Evolutionary conservation across 2,888 invertebrate species (phyloP), one percentile per base, ranked within the genome.

Genomic region (Cerceris rybyensis): DNA sequence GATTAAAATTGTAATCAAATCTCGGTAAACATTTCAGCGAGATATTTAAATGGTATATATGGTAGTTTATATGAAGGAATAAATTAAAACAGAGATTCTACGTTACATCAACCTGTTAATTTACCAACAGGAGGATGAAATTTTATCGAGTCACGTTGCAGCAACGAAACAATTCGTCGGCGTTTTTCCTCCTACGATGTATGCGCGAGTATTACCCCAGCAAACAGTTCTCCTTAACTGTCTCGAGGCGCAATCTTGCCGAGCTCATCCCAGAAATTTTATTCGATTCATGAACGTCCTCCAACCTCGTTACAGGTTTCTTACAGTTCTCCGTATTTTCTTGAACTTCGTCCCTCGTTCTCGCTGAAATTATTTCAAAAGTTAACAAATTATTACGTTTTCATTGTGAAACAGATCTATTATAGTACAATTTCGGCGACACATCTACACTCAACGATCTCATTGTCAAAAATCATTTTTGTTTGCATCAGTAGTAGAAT

Each of bases 221-320:
- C 66, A 54, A 73, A 79, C 55, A 70, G 41, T 55, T 59, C n/a
- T 70, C 64, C 59, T 75, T 82, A 78, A 80, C 57, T 42, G 49
- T 66, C 42, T 8, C 54, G 42, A 8, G 41, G 16, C 49, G 74
- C 78, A 80, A 82, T 84, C 71, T 78, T 66, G 61, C 6, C 39
- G 28, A 50, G 58, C 50, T 75, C 66, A 59, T 76, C 67, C 50
- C 13, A 55, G 28, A 14, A 41, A 78, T 78, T 80, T 80, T 74
- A 84, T 75, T 81, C 71, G 52, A 60, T 52, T 64, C 52, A 9
- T n/a, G n/a, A 41, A 58, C 58, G 64, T 60, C 50, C 14, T 60
- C 28, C 73, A 57, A 58, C 60, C 60, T 69, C 60, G 59, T 79
- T 82, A 70, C 58, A 41, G 13, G 39, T 43, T 43, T 64, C 57